Base-by-base conservation (phyloP, 2,113 vertebrate species). In the Argyrosomus japonicus region DNA sequence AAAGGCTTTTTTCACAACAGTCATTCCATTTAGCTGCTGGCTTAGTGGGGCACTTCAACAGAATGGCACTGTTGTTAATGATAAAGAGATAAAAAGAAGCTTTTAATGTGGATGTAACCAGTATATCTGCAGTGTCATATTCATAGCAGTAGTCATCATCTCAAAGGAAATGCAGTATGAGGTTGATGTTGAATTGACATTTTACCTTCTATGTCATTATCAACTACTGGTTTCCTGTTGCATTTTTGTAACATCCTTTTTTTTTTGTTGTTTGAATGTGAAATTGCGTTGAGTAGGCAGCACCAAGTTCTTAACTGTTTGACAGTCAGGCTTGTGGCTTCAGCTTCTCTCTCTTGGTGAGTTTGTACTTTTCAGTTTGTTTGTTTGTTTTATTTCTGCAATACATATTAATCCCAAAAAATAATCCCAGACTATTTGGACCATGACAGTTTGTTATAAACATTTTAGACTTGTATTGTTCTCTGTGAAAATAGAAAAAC, bases 151-250 rank as follows among this genome's bases (percentile, higher is more conserved):
- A 6, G 17, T 57, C 10, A 29, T 72, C 5, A 36, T 17, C 4
- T 45, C 4, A 29, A 4, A 72, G 18, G 23, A 21, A 72, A 27
- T 9, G 36, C 36, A 11, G 15, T 32, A 1, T 40, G 45, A 63
- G 18, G 47, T 10, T 23, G n/a, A 5, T 4, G 0, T 19, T 25
- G 19, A 8, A 1, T 40, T 3, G 11, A 48, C n/a, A 43, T 14
- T 19, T 23, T 13, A 7, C 47, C 48, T 17, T 23, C 23, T 40
- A 3, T 58, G 54, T 68, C 11, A 18, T 36, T 12, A 76, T 89
- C 58, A 68, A 2, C 21, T 40, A 5, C 17, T 47, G 67, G 75
- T 79, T 90, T 90, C 91, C 89, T 90, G 76, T 90, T 85, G 45
- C 77, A 57, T 61, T 25, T 54, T 3, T 75, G 6, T 2, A 56